Conservation (phyloP, 2,113 vertebrate species). For the Anoplopoma fimbria region DNA sequence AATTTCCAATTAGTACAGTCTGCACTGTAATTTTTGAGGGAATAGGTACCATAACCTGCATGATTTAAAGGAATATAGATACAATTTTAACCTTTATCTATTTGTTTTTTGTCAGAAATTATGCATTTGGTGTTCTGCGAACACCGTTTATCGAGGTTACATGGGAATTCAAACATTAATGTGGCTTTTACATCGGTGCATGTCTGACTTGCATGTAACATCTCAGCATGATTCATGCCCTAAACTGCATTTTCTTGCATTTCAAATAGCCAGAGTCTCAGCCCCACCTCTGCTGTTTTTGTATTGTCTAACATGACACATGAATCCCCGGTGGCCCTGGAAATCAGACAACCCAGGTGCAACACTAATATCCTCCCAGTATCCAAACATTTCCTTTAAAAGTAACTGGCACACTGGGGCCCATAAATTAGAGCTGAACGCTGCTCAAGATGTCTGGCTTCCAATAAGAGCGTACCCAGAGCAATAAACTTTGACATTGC, state of each 20-base stretch:
- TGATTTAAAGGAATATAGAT: background rate
- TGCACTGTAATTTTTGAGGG: background rate
- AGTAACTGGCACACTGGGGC: slow-evolving; percentile 95
- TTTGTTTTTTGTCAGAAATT: slow-evolving; percentile 20
- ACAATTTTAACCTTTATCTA: background rate
- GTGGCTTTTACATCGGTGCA: slow-evolving; percentile 37
- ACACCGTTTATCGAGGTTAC: slow-evolving; percentile 24
- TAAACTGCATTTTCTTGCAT: slow-evolving; percentile 85
- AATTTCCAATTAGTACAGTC: background rate
- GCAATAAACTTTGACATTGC: slow-evolving; percentile 94
- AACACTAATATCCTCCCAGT: slow-evolving; percentile 94
- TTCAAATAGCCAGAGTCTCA: slow-evolving; percentile 55
- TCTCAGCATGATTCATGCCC: slow-evolving; percentile 87
- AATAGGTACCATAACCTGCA: background rate
- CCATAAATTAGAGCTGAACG: slow-evolving; percentile 95
- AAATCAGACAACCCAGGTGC: slow-evolving; percentile 94
- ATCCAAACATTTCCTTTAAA: slow-evolving; percentile 99
- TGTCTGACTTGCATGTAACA: slow-evolving; percentile 60
- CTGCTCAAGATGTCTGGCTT: slow-evolving; percentile 91
- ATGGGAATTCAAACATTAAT: slow-evolving; percentile 44
- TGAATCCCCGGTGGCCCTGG: slow-evolving; percentile 91
- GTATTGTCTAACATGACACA: slow-evolving; percentile 89
- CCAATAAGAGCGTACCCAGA: slow-evolving; percentile 87
- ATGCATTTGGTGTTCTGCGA: slow-evolving; percentile 22
- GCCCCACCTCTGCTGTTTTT: slow-evolving; percentile 76